phyloP scores from a whole-genome alignment of 2,113 vertebrate genomes.

The Crocuta crocuta region DNA sequence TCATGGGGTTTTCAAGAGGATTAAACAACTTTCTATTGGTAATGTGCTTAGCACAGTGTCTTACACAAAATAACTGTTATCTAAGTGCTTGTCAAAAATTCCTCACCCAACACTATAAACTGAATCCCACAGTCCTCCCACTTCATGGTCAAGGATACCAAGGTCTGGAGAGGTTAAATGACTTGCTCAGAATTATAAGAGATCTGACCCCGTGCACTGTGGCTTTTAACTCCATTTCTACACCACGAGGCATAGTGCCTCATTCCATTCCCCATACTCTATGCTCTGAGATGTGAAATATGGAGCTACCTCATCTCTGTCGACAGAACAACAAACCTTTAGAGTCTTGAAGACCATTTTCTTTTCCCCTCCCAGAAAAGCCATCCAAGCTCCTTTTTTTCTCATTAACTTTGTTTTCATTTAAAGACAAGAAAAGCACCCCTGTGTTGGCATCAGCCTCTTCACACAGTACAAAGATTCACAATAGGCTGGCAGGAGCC shows the following conservation, averaged over 20 bases:
- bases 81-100: background rate
- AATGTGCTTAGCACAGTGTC: background rate
- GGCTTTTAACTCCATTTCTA: background rate
- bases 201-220: background rate
- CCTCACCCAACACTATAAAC: background rate
- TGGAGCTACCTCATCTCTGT: background rate
- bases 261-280: background rate
- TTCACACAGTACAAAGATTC: background rate
- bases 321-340: background rate
- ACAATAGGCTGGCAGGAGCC: background rate
- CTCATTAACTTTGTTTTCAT: constrained; percentile 21
- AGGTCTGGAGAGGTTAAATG: background rate
- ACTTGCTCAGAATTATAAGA: background rate
- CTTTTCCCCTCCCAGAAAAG: background rate
- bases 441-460: background rate
- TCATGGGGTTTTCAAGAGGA: background rate
- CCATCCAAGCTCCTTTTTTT: background rate
- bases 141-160: background rate
- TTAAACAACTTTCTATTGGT: background rate
- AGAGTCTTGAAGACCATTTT: background rate
- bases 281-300: background rate
- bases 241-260: background rate
- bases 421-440: constrained; percentile 33
- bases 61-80: background rate
- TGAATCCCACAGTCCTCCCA: background rate